These are phyloP conservation scores for Corythornis vintsioides DNA, from an alignment of 2,113 vertebrate genomes.

Conservation along the genomic window DNA sequence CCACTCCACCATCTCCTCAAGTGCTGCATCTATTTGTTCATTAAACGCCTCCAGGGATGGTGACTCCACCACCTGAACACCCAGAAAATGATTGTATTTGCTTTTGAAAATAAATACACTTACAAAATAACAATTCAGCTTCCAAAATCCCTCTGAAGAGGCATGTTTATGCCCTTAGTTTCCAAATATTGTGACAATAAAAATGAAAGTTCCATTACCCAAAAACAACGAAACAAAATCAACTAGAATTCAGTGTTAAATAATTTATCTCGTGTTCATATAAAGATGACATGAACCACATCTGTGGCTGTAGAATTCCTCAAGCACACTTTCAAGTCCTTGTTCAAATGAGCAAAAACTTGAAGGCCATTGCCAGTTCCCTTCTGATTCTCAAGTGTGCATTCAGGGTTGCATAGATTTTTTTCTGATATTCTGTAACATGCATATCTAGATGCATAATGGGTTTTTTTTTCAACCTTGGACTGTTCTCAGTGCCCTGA, in stretches of 20 bases:
- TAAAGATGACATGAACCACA: not conserved
- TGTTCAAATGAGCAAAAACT: slow-evolving; percentile 44
- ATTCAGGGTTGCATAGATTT: not conserved
- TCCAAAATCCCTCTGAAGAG: not conserved
- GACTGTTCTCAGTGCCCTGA: slow-evolving; percentile 63
- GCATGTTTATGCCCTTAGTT: not conserved
- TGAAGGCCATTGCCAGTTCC: slow-evolving; percentile 4
- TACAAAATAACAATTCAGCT: not conserved
- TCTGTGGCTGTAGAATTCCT: slow-evolving; percentile 22
- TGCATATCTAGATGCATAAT: slow-evolving; percentile 56
- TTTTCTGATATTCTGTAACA: slow-evolving; percentile 45
- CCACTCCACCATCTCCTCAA: too few species aligned
- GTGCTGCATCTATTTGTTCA: too few species aligned
- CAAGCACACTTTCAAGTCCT: slow-evolving; percentile 47
- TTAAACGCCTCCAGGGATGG: too few species aligned
- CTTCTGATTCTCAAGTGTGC: slow-evolving; percentile 26
- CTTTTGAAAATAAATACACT: not conserved
- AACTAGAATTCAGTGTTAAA: not conserved
- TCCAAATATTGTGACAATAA: not conserved
- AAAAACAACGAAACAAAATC: not conserved
- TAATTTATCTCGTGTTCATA: not conserved
- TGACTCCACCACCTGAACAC: not conserved
- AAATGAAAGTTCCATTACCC: not conserved
- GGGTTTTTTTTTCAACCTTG: slow-evolving; percentile 70
- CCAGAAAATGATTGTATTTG: not conserved